Conservation (phyloP, 1,140 invertebrate genomes). For the Archivesica marissinica region DNA sequence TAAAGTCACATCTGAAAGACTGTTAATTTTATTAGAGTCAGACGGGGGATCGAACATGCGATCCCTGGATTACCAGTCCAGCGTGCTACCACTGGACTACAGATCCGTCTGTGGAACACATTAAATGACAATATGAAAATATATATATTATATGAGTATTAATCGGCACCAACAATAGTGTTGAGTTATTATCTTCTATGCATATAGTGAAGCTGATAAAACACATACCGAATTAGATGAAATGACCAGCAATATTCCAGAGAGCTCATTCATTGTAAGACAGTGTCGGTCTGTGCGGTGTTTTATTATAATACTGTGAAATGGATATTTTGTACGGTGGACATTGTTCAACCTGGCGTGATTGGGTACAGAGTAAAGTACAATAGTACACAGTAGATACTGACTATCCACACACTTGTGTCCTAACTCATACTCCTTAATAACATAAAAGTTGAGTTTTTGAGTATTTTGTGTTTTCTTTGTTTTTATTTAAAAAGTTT, state of each 20-base stretch:
- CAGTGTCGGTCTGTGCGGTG: background rate
- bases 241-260: background rate
- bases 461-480: too few relatives aligned
- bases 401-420: background rate
- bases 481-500: too few relatives aligned
- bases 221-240: background rate
- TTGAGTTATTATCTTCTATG: background rate
- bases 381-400: constrained; percentile 26
- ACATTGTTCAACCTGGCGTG: constrained; percentile 39
- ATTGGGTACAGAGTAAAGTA: constrained; percentile 33
- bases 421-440: too few relatives aligned
- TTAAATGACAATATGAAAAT: too few relatives aligned
- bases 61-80: too few relatives aligned
- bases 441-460: too few relatives aligned
- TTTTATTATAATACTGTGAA: background rate
- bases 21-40: too few relatives aligned
- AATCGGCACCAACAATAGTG: background rate
- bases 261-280: background rate
- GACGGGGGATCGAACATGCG: too few relatives aligned
- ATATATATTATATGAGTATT: background rate
- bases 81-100: too few relatives aligned
- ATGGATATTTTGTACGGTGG: background rate
- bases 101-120: too few relatives aligned
- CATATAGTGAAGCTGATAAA: background rate
- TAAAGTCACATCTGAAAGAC: too few relatives aligned